Conservation (phyloP, 2,797 vertebrate genomes). For the Malurus leucopterus region DNA sequence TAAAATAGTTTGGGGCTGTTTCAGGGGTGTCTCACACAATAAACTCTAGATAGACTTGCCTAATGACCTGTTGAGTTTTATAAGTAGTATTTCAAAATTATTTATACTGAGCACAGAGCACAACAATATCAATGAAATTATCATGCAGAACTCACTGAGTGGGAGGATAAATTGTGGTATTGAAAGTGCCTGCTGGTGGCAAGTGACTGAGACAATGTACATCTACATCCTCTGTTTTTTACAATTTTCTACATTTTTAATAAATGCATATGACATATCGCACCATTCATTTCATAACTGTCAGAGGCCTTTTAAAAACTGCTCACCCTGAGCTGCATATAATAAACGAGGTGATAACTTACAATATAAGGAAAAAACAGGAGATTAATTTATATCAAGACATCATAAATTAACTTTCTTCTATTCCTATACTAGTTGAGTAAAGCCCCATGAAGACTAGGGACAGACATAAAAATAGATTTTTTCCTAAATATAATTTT, state of each 20-base stretch:
- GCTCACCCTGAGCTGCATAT: constrained; percentile 22
- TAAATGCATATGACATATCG: constrained; percentile 37
- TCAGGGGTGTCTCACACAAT: not conserved
- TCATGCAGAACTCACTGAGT: constrained; percentile 20
- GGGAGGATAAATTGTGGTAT: constrained; percentile 11
- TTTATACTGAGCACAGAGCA: not conserved
- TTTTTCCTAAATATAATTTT: constrained; percentile 35
- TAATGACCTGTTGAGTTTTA: not conserved
- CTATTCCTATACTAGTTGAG: not conserved
- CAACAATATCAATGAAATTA: constrained; percentile 41
- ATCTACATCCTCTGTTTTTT: constrained; percentile 35
- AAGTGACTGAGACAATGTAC: constrained; percentile 21
- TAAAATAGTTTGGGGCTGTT: not conserved
- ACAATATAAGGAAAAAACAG: constrained; percentile 34
- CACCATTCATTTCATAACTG: constrained; percentile 30
- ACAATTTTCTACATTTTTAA: constrained; percentile 40
- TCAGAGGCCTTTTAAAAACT: constrained; percentile 42
- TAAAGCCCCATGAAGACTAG: not conserved
- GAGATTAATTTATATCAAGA: constrained; percentile 55
- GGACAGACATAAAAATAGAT: constrained; percentile 40
- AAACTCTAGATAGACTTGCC: not conserved
- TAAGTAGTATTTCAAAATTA: constrained; percentile 8
- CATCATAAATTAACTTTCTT: constrained; percentile 44
- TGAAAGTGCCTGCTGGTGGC: constrained; percentile 13
- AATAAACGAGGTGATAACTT: constrained; percentile 51